Evolutionary conservation across 2,113 vertebrate species (phyloP), one percentile per base, ranked within the genome.

Genomic region (Tenrec ecaudatus): DNA sequence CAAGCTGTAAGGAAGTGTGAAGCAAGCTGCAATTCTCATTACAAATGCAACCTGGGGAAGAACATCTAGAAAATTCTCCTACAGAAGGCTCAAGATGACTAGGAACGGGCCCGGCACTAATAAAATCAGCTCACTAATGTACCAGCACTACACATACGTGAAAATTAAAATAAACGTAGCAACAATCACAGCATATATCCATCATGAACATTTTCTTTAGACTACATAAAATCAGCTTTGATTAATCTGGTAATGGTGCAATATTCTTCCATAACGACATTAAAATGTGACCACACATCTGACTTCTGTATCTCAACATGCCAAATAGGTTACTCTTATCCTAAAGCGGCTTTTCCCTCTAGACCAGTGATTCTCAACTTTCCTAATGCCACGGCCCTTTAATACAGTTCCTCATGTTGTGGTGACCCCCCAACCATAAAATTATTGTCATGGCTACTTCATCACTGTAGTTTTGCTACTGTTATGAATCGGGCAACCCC

Each of bases 11-110:
- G 57, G 82, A 91, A 95, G 95, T 92, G 92, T 95, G 90, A 97
- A 95, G 94, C 92, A 96, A 97, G 86, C 95, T 95, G 94, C 92
- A 96, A 97, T 80, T 86, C 79, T 96, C 93, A 93, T 97, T 92
- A 96, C 23, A 78, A 85, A 96, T 84, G 88, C 91, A 90, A 95
- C 95, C 92, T 92, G 76, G 29, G 53, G 33, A 93, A 91, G 68
- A 93, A 83, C n/a, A 68, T 77, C 82, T 87, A 93, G 79, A 82
- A 92, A 89, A 53, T 57, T 33, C 15, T 88, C 76, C 60, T 81
- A 27, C 38, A 20, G 31, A 94, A 79, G 19, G 82, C 75, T 87
- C 86, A 36, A 73, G 79, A 53, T 5, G 47, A 5, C 47, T 53
- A 10, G 12, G 47, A 14, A 53, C 6, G 47, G 47, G 12, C 9